Percentiles rank a stretch among this genome's conserved stretches.
phyloP scores from a whole-genome alignment of 2,113 vertebrate genomes.

The Dromiciops gliroides region DNA sequence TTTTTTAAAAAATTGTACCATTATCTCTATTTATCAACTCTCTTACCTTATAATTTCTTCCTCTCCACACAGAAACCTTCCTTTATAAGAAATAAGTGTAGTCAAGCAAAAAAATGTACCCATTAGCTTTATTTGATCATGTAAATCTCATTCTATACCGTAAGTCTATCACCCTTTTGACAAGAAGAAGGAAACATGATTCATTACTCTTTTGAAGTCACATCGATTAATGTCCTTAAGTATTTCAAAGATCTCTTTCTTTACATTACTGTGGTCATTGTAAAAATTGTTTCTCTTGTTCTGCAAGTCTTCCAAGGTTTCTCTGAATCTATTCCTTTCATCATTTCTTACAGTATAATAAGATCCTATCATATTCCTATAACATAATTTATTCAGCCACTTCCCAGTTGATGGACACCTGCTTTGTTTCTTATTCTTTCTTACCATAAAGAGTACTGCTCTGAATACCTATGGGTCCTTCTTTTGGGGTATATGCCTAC shows the following conservation, averaged over 20 bases:
- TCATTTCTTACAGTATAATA: neutral
- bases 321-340: neutral
- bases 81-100: neutral
- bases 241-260: neutral
- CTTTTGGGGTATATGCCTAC: neutral
- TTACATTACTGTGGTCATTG: neutral
- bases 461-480: neutral
- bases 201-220: neutral
- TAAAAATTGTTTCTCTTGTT: neutral
- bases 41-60: neutral
- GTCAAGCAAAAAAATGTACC: neutral
- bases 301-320: neutral
- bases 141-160: neutral
- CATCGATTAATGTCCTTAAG: neutral
- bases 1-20: neutral
- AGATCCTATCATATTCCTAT: neutral
- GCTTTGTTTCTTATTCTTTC: neutral
- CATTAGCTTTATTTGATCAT: neutral
- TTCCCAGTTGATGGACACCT: neutral
- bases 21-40: neutral
- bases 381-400: neutral
- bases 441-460: neutral
- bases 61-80: neutral
- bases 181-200: neutral
- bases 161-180: neutral